Base-by-base conservation (phyloP, 2,888 invertebrate species). In the Tanytarsus gracilentus region DNA sequence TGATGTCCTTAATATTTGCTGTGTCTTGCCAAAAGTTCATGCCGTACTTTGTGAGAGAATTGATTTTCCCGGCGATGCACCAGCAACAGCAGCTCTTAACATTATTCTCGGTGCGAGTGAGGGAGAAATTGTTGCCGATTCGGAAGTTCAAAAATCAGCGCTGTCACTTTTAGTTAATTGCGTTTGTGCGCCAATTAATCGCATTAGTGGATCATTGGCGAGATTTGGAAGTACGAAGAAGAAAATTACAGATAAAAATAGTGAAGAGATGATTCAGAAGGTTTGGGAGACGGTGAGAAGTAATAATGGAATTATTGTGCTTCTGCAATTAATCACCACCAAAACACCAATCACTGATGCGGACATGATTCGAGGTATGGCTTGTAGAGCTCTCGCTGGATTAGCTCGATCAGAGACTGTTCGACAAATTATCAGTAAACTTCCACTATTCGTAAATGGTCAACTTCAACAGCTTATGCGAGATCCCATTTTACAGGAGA, bases 281-380 rank as follows among this genome's bases (percentile, higher is more conserved):
- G 85, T 98, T 50, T 98, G 98, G 97, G 92, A 94, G 71, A 88
- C 89, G 65, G 88, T 96, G 0, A 77, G 97, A 63, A 85, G 88
- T 1, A 95, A 94, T 71, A 97, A 97, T 71, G 98, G 97, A 2
- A 96, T 99, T 61, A 96, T 98, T 87, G 92, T 92, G 51, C 76
- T 97, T 40, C 76, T 95, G 11, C 88, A 90, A 59, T 77, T 96
- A 63, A 86, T 98, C 84, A 86, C 87, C 76, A 83, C 88, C 11
- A 95, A 95, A 75, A 86, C 88, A 0, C 98, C 98, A 0, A 91
- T 97, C 61, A 96, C 96, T 1, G 97, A 98, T 76, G 98, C 98
- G 14, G 98, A 99, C 74, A 84, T 88, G 36, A 86, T 99, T 66
- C 81, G 98, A 53, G 92, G 93, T 3, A 78, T 97, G 67, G 96